Conservation (phyloP, 2,888 invertebrate genomes). For the Caenorhabditis panamensis region DNA sequence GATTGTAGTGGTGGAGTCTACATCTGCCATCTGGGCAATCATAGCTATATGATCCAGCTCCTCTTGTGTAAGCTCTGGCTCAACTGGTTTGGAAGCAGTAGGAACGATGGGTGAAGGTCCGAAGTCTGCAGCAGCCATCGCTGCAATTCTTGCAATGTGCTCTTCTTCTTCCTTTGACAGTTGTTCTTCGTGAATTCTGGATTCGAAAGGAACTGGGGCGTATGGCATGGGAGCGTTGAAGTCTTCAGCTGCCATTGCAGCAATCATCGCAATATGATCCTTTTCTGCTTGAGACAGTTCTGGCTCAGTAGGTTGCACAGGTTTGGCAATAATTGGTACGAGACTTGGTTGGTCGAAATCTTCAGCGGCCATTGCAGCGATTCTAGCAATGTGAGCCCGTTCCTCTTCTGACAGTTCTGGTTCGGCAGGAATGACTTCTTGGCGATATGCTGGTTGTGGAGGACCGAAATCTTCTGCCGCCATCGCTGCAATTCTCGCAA, state of each 20-base stretch:
- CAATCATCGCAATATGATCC: constrained; percentile 63
- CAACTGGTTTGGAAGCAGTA: background rate
- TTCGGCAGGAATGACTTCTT: background rate
- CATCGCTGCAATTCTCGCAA: constrained; percentile 18
- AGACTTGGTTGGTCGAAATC: constrained; percentile 7
- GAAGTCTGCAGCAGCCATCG: constrained; percentile 38
- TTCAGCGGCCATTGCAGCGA: constrained; percentile 37
- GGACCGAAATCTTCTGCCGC: constrained; percentile 23
- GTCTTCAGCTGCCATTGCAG: constrained; percentile 45
- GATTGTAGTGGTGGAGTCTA: background rate
- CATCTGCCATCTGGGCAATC: background rate
- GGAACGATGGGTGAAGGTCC: background rate
- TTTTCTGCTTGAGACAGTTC: constrained; percentile 67
- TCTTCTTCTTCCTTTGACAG: constrained; percentile 66
- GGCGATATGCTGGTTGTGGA: background rate
- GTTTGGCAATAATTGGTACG: background rate
- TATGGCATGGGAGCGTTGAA: background rate
- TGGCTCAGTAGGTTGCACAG: background rate
- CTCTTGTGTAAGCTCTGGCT: constrained; percentile 59
- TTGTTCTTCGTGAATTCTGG: constrained; percentile 1
- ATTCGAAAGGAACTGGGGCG: background rate
- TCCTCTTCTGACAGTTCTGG: constrained; percentile 65
- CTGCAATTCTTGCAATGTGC: constrained; percentile 57
- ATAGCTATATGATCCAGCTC: constrained; percentile 70
- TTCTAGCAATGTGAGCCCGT: constrained; percentile 62